Evolutionary conservation across 1,140 invertebrate species (phyloP).

Genomic region (Drosophila erecta): DNA sequence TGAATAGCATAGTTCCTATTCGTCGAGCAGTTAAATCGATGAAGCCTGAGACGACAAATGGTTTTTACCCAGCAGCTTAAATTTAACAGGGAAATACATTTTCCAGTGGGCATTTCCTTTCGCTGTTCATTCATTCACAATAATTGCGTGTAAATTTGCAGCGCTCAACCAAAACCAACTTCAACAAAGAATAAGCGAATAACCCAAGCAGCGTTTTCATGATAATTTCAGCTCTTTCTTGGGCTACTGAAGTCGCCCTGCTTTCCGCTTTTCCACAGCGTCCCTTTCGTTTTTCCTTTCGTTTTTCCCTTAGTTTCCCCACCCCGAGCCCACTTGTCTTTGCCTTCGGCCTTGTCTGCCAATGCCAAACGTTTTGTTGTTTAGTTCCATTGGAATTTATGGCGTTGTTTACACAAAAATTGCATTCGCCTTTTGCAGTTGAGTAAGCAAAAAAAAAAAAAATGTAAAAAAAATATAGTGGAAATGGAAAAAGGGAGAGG

Average conservation of each 20-base stretch:
- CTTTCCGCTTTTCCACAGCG: background rate
- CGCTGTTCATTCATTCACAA: slow-evolving; percentile 50
- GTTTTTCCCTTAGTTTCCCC: too few species aligned
- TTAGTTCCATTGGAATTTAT: slow-evolving; percentile 80
- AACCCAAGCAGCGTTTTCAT: slow-evolving; percentile 43
- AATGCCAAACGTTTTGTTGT: slow-evolving; percentile 72
- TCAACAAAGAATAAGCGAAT: slow-evolving; percentile 39
- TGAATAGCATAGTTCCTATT: too few species aligned
- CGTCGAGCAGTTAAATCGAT: too few species aligned
- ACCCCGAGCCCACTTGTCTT: background rate
- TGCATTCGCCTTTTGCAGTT: slow-evolving; percentile 79
- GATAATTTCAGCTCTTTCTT: slow-evolving; percentile 45
- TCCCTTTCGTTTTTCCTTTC: background rate
- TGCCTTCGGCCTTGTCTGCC: slow-evolving; percentile 64
- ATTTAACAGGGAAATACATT: background rate
- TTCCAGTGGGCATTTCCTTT: slow-evolving; percentile 1
- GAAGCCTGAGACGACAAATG: background rate
- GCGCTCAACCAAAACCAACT: slow-evolving; percentile 41
- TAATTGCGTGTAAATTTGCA: slow-evolving; percentile 73
- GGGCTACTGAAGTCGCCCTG: slow-evolving; percentile 21
- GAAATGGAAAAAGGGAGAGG: slow-evolving; percentile 1
- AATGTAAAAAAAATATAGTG: too few species aligned
- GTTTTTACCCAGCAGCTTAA: background rate
- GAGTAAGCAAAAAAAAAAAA: slow-evolving; percentile 64
- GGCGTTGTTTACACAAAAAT: slow-evolving; percentile 83